Evolutionary conservation across 2,113 vertebrate species (phyloP).

Genomic region (Nettapus auritus): DNA sequence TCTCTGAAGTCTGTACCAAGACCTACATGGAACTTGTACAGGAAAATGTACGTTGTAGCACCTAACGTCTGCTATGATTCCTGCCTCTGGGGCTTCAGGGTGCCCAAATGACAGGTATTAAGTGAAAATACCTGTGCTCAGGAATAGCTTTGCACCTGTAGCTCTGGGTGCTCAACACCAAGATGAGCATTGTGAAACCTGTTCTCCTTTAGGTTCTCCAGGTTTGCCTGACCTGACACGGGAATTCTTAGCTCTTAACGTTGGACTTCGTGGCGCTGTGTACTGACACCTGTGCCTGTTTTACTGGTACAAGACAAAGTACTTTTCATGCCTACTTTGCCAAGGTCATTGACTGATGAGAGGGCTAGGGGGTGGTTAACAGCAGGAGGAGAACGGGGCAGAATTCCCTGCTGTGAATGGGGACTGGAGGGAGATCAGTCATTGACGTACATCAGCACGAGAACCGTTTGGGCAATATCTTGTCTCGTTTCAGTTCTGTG

Average conservation of each 20-base stretch:
- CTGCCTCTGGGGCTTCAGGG: background rate
- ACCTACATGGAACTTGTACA: conserved; percentile 29
- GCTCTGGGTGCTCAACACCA: background rate
- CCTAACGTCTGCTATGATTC: background rate
- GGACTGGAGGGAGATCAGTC: background rate
- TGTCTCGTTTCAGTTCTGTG: background rate
- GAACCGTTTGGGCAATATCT: background rate
- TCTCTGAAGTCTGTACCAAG: conserved; percentile 24
- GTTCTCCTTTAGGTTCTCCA: background rate
- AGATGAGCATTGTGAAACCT: background rate
- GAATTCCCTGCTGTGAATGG: background rate
- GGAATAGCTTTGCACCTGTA: background rate
- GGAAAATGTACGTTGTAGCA: background rate
- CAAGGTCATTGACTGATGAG: background rate
- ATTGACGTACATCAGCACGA: fast-evolving
- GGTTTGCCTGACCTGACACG: background rate
- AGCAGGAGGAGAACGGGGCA: background rate
- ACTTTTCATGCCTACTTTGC: background rate
- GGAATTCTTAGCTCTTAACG: background rate
- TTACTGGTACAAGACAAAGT: background rate
- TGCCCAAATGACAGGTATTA: background rate
- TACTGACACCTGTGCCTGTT: background rate
- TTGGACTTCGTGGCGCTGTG: background rate
- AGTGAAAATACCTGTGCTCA: background rate
- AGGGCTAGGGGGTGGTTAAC: background rate